These are phyloP conservation scores for Osmerus mordax DNA, from an alignment of 2,113 vertebrate species.

Conservation along the genomic window DNA sequence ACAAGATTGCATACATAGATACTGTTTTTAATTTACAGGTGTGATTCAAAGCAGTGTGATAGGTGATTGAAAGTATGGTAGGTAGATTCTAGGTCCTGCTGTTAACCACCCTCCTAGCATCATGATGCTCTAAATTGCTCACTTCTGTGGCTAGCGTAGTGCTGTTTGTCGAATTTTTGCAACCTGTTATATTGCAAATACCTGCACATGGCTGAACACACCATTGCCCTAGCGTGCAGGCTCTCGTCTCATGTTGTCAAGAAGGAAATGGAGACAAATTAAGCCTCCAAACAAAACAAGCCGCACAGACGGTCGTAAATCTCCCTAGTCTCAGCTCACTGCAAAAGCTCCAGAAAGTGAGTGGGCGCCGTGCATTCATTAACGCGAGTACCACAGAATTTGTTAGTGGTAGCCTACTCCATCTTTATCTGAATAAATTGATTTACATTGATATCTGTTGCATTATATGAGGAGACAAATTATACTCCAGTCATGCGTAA, in stretches of 20 bases:
- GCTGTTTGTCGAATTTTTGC: slow-evolving; percentile 6
- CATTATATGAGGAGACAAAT: slow-evolving; percentile 56
- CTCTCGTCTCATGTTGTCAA: slow-evolving; percentile 31
- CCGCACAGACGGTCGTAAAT: slow-evolving; percentile 35
- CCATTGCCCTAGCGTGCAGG: not conserved
- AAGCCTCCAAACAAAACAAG: slow-evolving; percentile 31
- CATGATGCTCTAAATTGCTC: not conserved
- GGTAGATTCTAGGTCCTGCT: too few relatives aligned
- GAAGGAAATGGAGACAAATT: slow-evolving; percentile 32
- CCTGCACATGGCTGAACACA: slow-evolving; percentile 25
- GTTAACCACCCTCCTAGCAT: too few relatives aligned
- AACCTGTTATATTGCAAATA: slow-evolving; percentile 8
- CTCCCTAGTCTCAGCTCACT: slow-evolving; percentile 7
- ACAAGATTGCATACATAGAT: too few relatives aligned
- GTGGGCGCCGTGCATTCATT: slow-evolving; percentile 50
- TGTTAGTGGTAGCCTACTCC: slow-evolving; percentile 33
- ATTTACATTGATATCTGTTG: slow-evolving; percentile 63
- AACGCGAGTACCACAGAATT: slow-evolving; percentile 23
- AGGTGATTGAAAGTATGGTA: too few relatives aligned
- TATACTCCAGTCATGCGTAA: slow-evolving; percentile 58
- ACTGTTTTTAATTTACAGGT: too few relatives aligned
- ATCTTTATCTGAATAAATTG: slow-evolving; percentile 71
- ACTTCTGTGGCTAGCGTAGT: not conserved
- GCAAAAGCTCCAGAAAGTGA: not conserved
- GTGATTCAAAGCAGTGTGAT: too few relatives aligned